Base-by-base conservation (phyloP, 2,113 vertebrate species). In the Pterocles gutturalis region DNA sequence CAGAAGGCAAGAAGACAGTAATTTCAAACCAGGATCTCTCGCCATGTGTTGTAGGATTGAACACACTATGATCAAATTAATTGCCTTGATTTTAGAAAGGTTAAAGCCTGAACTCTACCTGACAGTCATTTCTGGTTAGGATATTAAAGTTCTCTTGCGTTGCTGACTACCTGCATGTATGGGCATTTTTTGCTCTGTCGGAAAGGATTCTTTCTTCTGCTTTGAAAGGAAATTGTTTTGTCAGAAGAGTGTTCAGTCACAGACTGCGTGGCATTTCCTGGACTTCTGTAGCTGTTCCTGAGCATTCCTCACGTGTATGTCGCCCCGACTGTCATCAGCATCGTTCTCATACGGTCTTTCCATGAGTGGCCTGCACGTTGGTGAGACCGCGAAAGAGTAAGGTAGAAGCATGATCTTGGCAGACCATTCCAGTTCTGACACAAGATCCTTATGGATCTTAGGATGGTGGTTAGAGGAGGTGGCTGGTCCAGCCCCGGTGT, bases 261-360 rank as follows among this genome's bases (percentile, higher is more conserved):
- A 72, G 82, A 15, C 60, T 38, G 17, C 29, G 34, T 54, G 48
- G 76, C 55, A 51, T 69, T 64, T 72, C 38, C 31, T 33, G 36
- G 73, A 20, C 34, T 94, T 60, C 6, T 60, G 26, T 51, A 90
- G 83, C 66, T 90, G 8, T 89, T 76, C 38, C 53, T 83, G 22
- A 85, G 17, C 0, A 1, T 54, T 70, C 46, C 14, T 54, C 6
- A 0, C 45, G 13, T 48, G 7, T 62, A 6, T 3, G 13, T 53
- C 43, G 62, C 49, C 34, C 31, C 71, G 21, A 34, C 13, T 51
- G 31, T 31, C 62, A 1, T 58, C 75, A 58, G 6, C 9, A 13
- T 51, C 54, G 41, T 78, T 67, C 57, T 89, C 28, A 26, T 43
- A 19, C 0, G 0, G 22, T 57, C 49, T 86, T 83, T 66, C 31